Conservation (phyloP, 2,888 invertebrate species). For the Acholoe squamosa region DNA sequence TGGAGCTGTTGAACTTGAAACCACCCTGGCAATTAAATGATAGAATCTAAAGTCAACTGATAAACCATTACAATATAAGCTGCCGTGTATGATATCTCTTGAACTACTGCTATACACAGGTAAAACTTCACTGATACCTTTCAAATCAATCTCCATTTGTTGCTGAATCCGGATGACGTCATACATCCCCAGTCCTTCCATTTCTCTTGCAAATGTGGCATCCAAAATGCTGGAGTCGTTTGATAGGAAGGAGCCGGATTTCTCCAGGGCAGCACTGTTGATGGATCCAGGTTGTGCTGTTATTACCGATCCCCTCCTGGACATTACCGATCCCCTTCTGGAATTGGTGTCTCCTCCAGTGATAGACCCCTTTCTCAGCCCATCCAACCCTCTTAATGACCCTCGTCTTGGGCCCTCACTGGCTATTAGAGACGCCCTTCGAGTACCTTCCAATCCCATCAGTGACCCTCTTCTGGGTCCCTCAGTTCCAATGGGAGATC, state of each 20-base stretch:
- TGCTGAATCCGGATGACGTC: constrained; percentile 22
- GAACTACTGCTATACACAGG: too few relatives aligned
- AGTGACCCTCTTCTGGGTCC: too few relatives aligned
- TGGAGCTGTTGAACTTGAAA: too few relatives aligned
- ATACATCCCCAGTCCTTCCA: neutral
- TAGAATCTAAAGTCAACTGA: too few relatives aligned
- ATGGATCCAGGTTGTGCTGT: too few relatives aligned
- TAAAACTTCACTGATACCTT: constrained; percentile 19
- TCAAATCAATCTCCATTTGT: constrained; percentile 47
- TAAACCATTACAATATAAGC: too few relatives aligned
- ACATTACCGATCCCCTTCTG: neutral
- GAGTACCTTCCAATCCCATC: neutral
- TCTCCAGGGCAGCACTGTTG: too few relatives aligned
- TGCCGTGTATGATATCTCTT: too few relatives aligned
- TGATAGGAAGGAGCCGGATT: neutral
- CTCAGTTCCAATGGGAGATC: too few relatives aligned
- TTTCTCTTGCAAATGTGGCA: neutral
- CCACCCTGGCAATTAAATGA: too few relatives aligned
- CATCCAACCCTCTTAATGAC: neutral
- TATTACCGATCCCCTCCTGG: neutral
- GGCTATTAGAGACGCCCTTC: neutral
- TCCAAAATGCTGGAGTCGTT: neutral
- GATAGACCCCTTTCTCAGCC: neutral
- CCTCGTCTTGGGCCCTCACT: neutral
- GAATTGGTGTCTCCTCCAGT: neutral